Evolutionary conservation across 2,888 invertebrate species (phyloP), one percentile per base, ranked within the genome.

Genomic region (Rotaria socialis): DNA sequence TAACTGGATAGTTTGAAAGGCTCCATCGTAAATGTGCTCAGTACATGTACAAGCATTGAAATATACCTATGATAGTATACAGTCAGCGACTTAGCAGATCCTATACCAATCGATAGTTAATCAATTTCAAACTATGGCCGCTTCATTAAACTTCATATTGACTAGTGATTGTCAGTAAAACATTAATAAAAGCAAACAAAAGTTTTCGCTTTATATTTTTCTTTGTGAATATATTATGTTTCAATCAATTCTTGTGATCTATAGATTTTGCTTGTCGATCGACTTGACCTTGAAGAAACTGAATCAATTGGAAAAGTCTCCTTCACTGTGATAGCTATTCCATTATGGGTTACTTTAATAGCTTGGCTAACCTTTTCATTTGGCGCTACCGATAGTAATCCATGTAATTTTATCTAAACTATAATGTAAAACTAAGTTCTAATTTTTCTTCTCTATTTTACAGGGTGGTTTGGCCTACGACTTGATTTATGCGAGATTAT

Each of bases 401-500:
- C 80, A 47, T 80, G 80, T 80, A 80, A 80, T 47, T 80, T 5
- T 47, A 43, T 22, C 22, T n/a, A 11, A 67, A 22, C 27, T n/a
- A n/a, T 27, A 67, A 67, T 27, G 0, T 8, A 27, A 27, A 67
- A 67, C 11, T 67, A 60, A 50, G 0, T 11, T 52, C 14, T 16
- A 3, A 3, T 52, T 52, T 27, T 67, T 35, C 2, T 2, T 27
- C 0, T n/a, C 19, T 67, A 10, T 67, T 3, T 67, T 35, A 0
- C n/a, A 80, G 80, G 80, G 80, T 80, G 80, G 80, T 80, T 80
- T 80, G 80, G 80, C 47, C n/a, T 80, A 11, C 80, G 80, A 47
- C 80, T 47, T 47, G 80, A 80, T 80, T 14, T 80, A 14, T 80
- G 41, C n/a, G 80, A 80, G 24, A 47, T 43, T 22, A n/a, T 47